These are phyloP conservation scores for Bubo bubo DNA, from an alignment of 2,113 vertebrate genomes.

Conservation along the genomic window DNA sequence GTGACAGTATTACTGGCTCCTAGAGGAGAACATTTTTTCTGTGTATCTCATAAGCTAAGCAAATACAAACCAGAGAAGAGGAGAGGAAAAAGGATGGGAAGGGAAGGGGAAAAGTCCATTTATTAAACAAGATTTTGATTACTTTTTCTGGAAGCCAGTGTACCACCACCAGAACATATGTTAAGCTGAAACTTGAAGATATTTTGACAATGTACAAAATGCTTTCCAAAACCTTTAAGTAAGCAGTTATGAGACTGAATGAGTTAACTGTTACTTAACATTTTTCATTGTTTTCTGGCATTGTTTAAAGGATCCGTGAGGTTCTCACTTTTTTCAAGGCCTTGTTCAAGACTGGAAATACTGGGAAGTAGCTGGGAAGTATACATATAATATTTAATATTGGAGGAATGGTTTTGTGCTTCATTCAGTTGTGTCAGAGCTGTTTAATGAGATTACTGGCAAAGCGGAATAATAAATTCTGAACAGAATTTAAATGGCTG, in stretches of 20 bases:
- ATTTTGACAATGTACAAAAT: not conserved
- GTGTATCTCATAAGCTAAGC: not conserved
- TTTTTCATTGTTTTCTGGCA: not conserved
- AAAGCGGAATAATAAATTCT: not conserved
- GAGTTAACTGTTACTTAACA: not conserved
- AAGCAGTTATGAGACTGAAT: not conserved
- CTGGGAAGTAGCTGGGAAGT: not conserved
- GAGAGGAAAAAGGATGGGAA: not conserved
- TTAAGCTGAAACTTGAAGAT: not conserved
- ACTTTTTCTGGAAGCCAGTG: not conserved
- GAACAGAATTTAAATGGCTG: not conserved
- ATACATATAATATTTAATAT: not conserved
- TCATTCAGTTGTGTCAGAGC: not conserved
- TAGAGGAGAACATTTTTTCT: not conserved
- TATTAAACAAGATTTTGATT: not conserved
- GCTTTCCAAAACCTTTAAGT: not conserved
- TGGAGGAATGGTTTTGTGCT: not conserved
- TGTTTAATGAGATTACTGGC: slow-evolving; percentile 8
- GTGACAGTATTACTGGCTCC: not conserved
- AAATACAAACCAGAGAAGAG: not conserved
- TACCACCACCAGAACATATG: not conserved
- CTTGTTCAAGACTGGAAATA: not conserved
- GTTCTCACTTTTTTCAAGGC: not conserved
- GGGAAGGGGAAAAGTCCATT: not conserved
- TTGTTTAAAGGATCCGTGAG: not conserved